A percentile compares a stretch with the other conserved stretches of the same genome.
phyloP scores from a whole-genome alignment of 2,113 vertebrate genomes.

The Xiphophorus hellerii region DNA sequence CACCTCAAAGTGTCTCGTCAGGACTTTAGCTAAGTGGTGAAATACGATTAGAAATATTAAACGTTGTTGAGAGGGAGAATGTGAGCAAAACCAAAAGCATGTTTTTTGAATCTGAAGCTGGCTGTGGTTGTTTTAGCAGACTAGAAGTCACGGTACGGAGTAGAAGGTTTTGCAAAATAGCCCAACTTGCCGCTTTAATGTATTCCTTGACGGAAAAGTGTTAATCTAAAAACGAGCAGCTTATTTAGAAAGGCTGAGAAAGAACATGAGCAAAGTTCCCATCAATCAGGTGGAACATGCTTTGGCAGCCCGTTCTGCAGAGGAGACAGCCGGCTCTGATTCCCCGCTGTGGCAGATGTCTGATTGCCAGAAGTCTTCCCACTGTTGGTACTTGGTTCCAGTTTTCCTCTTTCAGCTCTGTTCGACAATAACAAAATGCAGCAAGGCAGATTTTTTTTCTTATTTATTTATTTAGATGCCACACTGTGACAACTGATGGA shows the following conservation, averaged over 20 bases:
- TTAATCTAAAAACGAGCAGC: constrained; percentile 1
- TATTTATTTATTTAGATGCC: constrained; percentile 26
- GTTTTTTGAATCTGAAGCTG: constrained; percentile 11
- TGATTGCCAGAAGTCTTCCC: constrained; percentile 31
- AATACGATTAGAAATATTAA: constrained; percentile 41
- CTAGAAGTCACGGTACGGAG: background rate
- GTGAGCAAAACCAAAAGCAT: constrained; percentile 20
- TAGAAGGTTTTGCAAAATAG: background rate
- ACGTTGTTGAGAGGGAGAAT: constrained; percentile 5
- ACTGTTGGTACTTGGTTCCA: constrained; percentile 20
- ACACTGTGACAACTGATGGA: constrained; percentile 25
- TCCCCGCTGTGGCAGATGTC: constrained; percentile 14
- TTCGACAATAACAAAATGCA: constrained; percentile 46
- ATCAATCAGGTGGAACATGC: constrained; percentile 26
- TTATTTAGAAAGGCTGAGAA: constrained; percentile 4
- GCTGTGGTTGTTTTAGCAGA: background rate
- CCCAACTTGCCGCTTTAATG: constrained; percentile 1
- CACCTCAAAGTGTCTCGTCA: constrained; percentile 34
- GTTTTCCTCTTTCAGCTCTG: constrained; percentile 27
- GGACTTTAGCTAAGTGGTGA: constrained; percentile 31
- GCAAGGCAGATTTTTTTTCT: constrained; percentile 19
- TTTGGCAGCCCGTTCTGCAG: constrained; percentile 1
- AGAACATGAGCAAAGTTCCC: constrained; percentile 7
- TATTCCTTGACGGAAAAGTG: background rate
- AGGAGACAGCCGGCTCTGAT: constrained; percentile 9